These are phyloP conservation scores for Thecocarcelia acutangulata DNA, from an alignment of 2,888 invertebrate species.

Conservation along the genomic window DNA sequence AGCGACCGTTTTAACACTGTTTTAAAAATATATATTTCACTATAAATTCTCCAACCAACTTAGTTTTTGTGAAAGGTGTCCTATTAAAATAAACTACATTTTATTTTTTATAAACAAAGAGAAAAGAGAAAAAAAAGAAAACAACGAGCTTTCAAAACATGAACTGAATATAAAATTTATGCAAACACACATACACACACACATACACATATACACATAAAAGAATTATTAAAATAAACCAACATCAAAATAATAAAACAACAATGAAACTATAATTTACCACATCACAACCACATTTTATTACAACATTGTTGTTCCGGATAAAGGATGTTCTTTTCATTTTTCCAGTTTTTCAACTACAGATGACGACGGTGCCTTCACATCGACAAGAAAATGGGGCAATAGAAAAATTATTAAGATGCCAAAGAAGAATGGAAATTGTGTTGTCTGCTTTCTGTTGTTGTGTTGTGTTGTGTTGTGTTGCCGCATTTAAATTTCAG, in stretches of 20 bases:
- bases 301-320: slow-evolving; percentile 22
- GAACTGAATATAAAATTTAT: slow-evolving; percentile 39
- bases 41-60: too few species aligned
- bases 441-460: neutral
- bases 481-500: slow-evolving; percentile 12
- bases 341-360: neutral
- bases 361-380: slow-evolving; percentile 4
- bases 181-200: neutral
- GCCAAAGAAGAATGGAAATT: slow-evolving; percentile 8
- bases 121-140: too few species aligned
- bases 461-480: slow-evolving; percentile 11
- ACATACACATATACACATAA: too few species aligned
- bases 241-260: slow-evolving; percentile 6
- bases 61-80: neutral
- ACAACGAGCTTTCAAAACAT: slow-evolving; percentile 18
- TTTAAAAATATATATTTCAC: too few species aligned
- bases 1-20: too few species aligned
- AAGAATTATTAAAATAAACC: neutral
- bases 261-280: slow-evolving; percentile 53
- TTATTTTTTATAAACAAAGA: slow-evolving; percentile 7
- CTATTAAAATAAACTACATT: neutral
- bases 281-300: slow-evolving; percentile 42
- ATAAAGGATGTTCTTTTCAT: neutral
- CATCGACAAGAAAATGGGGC: neutral
- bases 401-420: neutral